phyloP scores from a whole-genome alignment of 2,113 vertebrate species.

The Channa argus region DNA sequence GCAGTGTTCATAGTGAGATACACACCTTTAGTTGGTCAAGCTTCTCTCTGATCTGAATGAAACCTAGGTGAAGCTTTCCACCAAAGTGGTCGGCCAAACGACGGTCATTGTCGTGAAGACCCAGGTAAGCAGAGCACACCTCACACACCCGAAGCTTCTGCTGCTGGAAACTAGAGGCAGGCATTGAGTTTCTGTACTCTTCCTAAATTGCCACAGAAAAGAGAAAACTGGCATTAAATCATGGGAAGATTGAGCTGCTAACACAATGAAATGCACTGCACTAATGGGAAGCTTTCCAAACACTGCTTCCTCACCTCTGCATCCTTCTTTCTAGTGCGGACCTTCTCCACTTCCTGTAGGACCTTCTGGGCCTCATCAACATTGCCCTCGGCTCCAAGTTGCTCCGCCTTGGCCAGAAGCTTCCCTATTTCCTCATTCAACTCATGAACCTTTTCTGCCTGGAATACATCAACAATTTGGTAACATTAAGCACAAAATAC shows the following conservation, averaged over 20 bases:
- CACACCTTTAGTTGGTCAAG: conserved; percentile 93
- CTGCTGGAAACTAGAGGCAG: conserved; percentile 98
- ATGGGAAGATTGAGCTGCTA: background rate
- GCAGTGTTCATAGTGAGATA: too few species aligned
- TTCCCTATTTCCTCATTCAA: conserved; percentile 99
- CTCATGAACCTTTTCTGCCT: conserved; percentile 99
- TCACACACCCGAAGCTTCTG: conserved; percentile 98
- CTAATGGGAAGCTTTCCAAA: background rate
- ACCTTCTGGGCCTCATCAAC: conserved; percentile 98
- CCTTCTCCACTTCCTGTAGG: conserved; percentile 97
- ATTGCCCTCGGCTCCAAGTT: conserved; percentile 97
- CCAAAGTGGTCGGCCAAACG: conserved; percentile 99
- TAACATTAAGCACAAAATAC: background rate
- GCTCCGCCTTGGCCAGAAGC: conserved; percentile 96
- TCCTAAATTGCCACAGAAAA: conserved; percentile 80
- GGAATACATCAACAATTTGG: conserved; percentile 1
- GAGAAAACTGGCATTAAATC: background rate
- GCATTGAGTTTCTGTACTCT: conserved; percentile 99
- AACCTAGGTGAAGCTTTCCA: conserved; percentile 97
- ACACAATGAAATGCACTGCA: accelerated
- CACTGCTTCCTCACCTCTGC: conserved; percentile 88
- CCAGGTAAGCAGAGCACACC: conserved; percentile 97
- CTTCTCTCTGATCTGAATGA: conserved; percentile 98
- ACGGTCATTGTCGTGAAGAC: conserved; percentile 98
- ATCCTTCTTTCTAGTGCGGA: conserved; percentile 95